Evolutionary conservation across 2,888 invertebrate genomes (phyloP), one percentile per base, ranked within the genome.

Genomic region (Sclerodermus sp.): DNA sequence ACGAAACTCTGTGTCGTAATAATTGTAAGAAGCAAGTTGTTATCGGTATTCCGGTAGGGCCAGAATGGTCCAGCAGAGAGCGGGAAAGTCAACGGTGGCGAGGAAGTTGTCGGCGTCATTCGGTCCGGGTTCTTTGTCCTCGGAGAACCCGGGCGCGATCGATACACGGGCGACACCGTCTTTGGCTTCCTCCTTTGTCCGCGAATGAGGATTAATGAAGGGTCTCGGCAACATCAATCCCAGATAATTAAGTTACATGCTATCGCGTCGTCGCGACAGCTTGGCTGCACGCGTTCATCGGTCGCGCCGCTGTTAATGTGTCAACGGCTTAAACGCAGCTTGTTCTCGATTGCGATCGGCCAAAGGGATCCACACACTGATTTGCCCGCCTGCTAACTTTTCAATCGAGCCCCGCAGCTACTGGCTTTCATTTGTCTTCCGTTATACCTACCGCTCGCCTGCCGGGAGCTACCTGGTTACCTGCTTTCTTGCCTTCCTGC

Each of bases 101-200:
- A 8, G 31, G 42, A 43, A 43, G 32, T 32, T 15, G 31, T 31
- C 10, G 42, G 42, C 42, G 42, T 15, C 31, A 9, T 16, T 32
- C 42, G 12, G n/a, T 34, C 38, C 15, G 38, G 42, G 42, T 43
- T 43, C 42, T 43, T 43, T 43, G 34, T 43, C 17, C 42, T 43
- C 31, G 42, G 34, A n/a, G 29, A 13, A n/a, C 15, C 30, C 23
- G 23, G 38, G 45, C 29, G 32, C 40, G 46, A 46, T 46, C 46
- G 46, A 46, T 46, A 46, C 16, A 37, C 45, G 31, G 31, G 34
- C 46, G 40, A 34, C 40, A 37, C 54, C 57, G 58, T 58, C 58
- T 58, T 58, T 57, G 60, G 62, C 62, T 60, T 62, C 60, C 52
- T 53, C 52, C 54, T 55, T 58, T 53, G 58, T 60, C 57, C 51